A percentile compares a stretch with the other conserved stretches of the same genome.
These are phyloP conservation scores for Eptesicus fuscus DNA, from an alignment of 2,113 vertebrate genomes.

Conservation along the genomic window DNA sequence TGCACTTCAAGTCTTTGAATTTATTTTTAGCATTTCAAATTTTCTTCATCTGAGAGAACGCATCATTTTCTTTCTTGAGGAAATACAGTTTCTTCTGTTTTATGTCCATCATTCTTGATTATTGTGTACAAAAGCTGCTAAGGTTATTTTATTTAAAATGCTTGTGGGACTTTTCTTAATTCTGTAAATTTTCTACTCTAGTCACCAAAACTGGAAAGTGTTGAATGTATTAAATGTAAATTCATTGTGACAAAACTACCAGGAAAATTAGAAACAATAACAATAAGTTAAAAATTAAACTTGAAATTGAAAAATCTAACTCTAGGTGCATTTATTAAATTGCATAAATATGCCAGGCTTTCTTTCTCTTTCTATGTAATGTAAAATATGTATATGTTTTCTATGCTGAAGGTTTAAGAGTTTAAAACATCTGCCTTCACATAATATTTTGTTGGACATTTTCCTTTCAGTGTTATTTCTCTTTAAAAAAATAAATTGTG, in stretches of 20 bases:
- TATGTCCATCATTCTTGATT: background rate
- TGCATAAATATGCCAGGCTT: background rate
- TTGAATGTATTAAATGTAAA: background rate
- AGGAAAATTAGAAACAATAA: background rate
- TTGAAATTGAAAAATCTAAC: background rate
- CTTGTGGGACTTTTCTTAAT: background rate
- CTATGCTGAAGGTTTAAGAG: background rate
- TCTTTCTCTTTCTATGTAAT: background rate
- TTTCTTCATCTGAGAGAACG: background rate
- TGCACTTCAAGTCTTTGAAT: background rate
- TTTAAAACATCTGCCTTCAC: background rate
- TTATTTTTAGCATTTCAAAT: background rate
- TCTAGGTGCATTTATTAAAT: slow-evolving; percentile 13
- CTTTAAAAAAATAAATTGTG: background rate
- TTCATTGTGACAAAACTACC: background rate
- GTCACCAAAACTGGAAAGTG: background rate
- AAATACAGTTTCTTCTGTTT: background rate
- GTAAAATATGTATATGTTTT: background rate
- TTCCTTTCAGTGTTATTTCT: background rate
- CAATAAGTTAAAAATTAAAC: slow-evolving; percentile 2
- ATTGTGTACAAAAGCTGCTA: background rate
- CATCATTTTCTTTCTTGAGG: background rate
- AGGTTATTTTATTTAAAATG: background rate
- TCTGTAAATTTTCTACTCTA: background rate
- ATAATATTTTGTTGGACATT: background rate